phyloP scores from a whole-genome alignment of 1,140 invertebrate species.

The Megalopta genalis region DNA sequence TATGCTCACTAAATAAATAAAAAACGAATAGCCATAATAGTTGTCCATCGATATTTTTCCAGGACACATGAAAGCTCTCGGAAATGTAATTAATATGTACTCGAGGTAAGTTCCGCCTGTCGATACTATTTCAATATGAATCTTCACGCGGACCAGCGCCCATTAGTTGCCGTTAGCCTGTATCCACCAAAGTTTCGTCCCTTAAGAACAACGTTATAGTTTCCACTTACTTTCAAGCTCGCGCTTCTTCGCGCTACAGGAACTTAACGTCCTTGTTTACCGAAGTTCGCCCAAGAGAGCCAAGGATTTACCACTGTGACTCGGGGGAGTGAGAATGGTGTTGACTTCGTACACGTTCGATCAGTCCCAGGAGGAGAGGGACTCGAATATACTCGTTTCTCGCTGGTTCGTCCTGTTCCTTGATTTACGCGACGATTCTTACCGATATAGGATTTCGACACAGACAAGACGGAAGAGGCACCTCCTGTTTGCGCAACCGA shows the following conservation, averaged over 20 bases:
- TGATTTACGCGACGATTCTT: slow-evolving; percentile 48
- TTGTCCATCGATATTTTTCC: neutral
- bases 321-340: slow-evolving; percentile 45
- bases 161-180: slow-evolving; percentile 36
- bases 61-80: neutral
- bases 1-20: too few relatives aligned
- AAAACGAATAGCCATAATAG: too few relatives aligned
- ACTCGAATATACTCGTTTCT: slow-evolving; percentile 17
- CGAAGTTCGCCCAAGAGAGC: slow-evolving; percentile 43
- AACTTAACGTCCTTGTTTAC: slow-evolving; percentile 58
- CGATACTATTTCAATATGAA: slow-evolving; percentile 5
- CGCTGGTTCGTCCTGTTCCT: neutral
- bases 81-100: neutral
- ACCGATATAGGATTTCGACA: slow-evolving; percentile 29
- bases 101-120: neutral
- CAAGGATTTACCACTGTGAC: slow-evolving; percentile 44
- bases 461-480: slow-evolving; percentile 40
- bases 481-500: slow-evolving; percentile 24
- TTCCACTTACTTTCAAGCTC: slow-evolving; percentile 13
- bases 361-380: slow-evolving; percentile 33
- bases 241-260: neutral
- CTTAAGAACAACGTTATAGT: slow-evolving; percentile 14
- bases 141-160: neutral
- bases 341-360: slow-evolving; percentile 60
- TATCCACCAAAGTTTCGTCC: slow-evolving; percentile 1